A percentile compares a stretch with the other conserved stretches of the same genome.
phyloP scores from a whole-genome alignment of 2,113 vertebrate species.

The Mus musculus region GRCm39 chr7:58355501-58356000 shows the following conservation, averaged over 20 bases:
- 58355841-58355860: fast-evolving
- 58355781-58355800: not conserved
- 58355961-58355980: not conserved
- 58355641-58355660: too few species aligned
- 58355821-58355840: not conserved
- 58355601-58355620: too few species aligned
- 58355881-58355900: not conserved
- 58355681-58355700: not conserved
- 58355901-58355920: not conserved
- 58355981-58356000: not conserved
- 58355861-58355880: not conserved
- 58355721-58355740: not conserved
- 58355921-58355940: not conserved
- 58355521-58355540: too few species aligned
- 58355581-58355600: too few species aligned
- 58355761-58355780: not conserved
- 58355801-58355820: not conserved
- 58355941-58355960: not conserved
- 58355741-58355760: not conserved
- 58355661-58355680: not conserved
- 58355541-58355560: too few species aligned
- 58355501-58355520: too few species aligned
- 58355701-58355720: not conserved
- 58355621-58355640: too few species aligned
- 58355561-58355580: too few species aligned